phyloP scores from a whole-genome alignment of 2,113 vertebrate genomes.

The Toxotes chatareus region DNA sequence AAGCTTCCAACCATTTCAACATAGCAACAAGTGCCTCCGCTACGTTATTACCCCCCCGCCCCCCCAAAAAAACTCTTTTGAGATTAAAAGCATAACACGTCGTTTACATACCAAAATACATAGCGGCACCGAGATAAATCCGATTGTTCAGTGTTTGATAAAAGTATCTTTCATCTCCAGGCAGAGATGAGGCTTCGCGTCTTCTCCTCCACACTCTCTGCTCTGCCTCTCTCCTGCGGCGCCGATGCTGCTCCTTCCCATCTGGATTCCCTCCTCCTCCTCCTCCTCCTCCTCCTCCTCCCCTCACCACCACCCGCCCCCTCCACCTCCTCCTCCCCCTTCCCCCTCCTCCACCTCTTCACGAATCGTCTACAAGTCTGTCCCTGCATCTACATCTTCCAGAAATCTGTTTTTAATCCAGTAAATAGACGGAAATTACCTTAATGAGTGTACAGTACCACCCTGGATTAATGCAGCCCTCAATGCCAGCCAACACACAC shows the following conservation, averaged over 20 bases:
- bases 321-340: slow-evolving; percentile 31
- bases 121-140: slow-evolving; percentile 49
- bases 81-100: background rate
- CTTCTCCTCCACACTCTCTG: slow-evolving; percentile 40
- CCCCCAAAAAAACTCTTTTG: background rate
- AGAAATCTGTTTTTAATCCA: slow-evolving; percentile 48
- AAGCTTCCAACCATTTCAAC: slow-evolving; percentile 31
- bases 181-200: slow-evolving; percentile 38
- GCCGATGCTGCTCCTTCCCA: slow-evolving; percentile 67
- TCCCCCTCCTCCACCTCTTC: slow-evolving; percentile 38
- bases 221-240: slow-evolving; percentile 56
- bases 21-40: slow-evolving; percentile 75
- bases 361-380: slow-evolving; percentile 35
- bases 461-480: slow-evolving; percentile 14
- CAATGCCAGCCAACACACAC: slow-evolving; percentile 10
- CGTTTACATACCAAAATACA: slow-evolving; percentile 74
- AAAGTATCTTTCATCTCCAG: slow-evolving; percentile 55
- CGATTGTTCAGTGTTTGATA: slow-evolving; percentile 34
- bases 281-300: slow-evolving; percentile 23
- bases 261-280: slow-evolving; percentile 66
- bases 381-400: slow-evolving; percentile 28
- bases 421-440: slow-evolving; percentile 51
- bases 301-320: slow-evolving; percentile 26
- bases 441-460: slow-evolving; percentile 45
- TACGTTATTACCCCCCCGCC: background rate